These are phyloP conservation scores for Nibea albiflora DNA, from an alignment of 2,113 vertebrate species.

Conservation along the genomic window DNA sequence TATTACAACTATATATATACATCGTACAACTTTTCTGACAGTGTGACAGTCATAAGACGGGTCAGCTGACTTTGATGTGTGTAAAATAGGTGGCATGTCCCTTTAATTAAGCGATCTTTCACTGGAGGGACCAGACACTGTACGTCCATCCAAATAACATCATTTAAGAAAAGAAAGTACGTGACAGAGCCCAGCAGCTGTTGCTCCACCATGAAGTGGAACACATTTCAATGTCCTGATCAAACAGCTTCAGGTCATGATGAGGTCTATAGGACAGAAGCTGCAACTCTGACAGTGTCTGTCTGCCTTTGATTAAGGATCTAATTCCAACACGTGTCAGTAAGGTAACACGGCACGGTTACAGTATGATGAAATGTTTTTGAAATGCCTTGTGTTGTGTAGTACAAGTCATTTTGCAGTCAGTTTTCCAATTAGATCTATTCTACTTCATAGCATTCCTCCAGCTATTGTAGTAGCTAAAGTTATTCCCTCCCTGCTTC, in stretches of 20 bases:
- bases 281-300: neutral
- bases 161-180: neutral
- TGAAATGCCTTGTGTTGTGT: neutral
- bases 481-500: conserved; percentile 1
- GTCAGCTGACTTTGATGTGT: neutral
- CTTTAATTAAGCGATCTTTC: neutral
- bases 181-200: conserved; percentile 10
- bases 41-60: neutral
- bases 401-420: neutral
- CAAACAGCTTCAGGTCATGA: conserved; percentile 5
- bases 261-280: conserved; percentile 8
- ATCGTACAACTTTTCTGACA: neutral
- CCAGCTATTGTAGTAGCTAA: neutral
- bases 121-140: neutral
- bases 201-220: neutral
- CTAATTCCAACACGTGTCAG: conserved; percentile 21
- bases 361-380: no score
- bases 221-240: conserved; percentile 15
- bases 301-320: conserved; percentile 10
- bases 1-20: no score
- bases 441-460: no score
- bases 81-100: neutral
- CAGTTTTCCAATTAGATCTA: no score
- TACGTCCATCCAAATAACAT: neutral
- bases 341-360: no score